These are phyloP conservation scores for Elgaria multicarinata DNA, from an alignment of 2,113 vertebrate genomes.

Conservation along the genomic window DNA sequence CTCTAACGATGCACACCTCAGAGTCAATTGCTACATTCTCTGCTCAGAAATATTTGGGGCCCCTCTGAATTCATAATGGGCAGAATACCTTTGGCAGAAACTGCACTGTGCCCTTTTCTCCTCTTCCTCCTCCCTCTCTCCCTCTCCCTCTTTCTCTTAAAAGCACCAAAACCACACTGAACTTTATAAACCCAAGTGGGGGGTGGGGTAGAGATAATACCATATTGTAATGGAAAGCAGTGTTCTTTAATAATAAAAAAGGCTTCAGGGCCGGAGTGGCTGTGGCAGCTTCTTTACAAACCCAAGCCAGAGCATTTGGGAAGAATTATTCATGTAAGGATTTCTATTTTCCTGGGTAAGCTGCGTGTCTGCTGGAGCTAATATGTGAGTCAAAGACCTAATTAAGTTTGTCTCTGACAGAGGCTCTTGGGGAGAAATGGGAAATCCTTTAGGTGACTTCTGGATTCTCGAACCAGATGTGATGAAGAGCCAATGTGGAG, in stretches of 20 bases:
- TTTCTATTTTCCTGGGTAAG: slow-evolving; percentile 37
- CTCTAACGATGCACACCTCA: not conserved
- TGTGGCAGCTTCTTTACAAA: not conserved
- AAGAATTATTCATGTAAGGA: slow-evolving; percentile 17
- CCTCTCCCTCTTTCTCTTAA: not conserved
- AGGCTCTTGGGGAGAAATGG: slow-evolving; percentile 13
- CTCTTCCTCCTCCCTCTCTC: no score
- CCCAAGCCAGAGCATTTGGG: not conserved
- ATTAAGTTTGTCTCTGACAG: slow-evolving; percentile 47
- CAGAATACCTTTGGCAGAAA: not conserved
- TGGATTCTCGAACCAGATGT: slow-evolving; percentile 45
- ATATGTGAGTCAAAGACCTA: not conserved
- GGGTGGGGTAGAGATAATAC: not conserved
- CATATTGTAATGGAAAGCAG: slow-evolving; percentile 20
- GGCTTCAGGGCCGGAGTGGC: not conserved
- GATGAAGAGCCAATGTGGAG: not conserved
- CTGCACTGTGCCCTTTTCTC: not conserved
- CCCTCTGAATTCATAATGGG: not conserved
- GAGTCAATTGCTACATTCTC: not conserved
- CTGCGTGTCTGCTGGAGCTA: not conserved
- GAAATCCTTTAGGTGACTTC: slow-evolving; percentile 34
- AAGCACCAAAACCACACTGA: not conserved
- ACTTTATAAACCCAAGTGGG: not conserved
- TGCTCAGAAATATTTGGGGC: not conserved
- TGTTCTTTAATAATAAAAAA: rapidly evolving